Percentiles rank a stretch among this genome's conserved stretches.
These are phyloP conservation scores for Protobothrops mucrosquamatus DNA, from an alignment of 2,113 vertebrate genomes.

Conservation along the genomic window DNA sequence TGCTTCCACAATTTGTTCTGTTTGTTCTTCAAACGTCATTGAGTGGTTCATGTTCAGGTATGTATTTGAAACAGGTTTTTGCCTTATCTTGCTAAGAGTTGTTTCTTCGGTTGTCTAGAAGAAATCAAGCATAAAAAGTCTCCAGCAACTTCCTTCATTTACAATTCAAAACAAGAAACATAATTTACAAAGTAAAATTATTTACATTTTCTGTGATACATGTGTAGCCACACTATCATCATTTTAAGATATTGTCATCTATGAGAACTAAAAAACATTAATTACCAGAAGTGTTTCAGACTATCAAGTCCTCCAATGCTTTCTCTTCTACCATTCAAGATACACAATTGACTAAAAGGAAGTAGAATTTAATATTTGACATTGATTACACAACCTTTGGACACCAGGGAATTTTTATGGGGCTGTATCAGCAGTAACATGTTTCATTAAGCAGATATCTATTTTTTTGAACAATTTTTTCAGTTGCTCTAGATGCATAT, in stretches of 20 bases:
- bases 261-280: not conserved
- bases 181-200: not conserved
- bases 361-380: not conserved
- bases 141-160: not conserved
- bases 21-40: constrained; percentile 61
- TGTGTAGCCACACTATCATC: not conserved
- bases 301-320: not conserved
- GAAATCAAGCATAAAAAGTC: too few relatives aligned
- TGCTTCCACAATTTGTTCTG: constrained; percentile 17
- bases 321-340: not conserved
- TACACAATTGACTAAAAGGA: not conserved
- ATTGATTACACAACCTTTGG: not conserved
- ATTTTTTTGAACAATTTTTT: not conserved
- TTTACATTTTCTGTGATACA: not conserved
- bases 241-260: rapidly evolving
- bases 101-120: not conserved
- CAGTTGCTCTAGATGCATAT: not conserved
- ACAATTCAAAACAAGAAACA: rapidly evolving
- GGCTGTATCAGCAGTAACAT: not conserved
- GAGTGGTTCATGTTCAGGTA: constrained; percentile 43
- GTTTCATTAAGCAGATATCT: not conserved
- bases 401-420: not conserved
- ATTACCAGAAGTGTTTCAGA: not conserved
- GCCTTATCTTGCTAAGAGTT: not conserved
- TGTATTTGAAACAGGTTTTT: not conserved